Evolutionary conservation across 1,140 invertebrate species (phyloP).

Genomic region (Drosophila hydei): DNA sequence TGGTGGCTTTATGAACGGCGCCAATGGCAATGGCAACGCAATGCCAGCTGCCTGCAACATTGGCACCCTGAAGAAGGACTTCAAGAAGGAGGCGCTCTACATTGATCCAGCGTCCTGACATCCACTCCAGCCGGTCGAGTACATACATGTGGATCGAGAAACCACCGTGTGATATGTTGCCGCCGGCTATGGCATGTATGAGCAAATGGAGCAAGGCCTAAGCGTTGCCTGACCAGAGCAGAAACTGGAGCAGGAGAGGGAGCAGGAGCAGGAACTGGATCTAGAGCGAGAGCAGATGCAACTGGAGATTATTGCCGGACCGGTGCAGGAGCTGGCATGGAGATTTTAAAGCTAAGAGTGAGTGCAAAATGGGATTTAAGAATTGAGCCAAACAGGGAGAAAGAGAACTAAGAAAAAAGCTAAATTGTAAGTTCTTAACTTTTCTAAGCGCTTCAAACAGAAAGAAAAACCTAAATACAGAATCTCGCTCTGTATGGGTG

Average conservation of each 20-base stretch:
- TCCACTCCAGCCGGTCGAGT: slow-evolving; percentile 93
- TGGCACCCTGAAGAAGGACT: slow-evolving; percentile 83
- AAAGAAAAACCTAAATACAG: slow-evolving; percentile 15
- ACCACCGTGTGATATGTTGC: slow-evolving; percentile 90
- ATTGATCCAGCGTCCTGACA: slow-evolving; percentile 90
- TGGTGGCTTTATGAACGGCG: slow-evolving; percentile 82
- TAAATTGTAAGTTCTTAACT: slow-evolving; percentile 64
- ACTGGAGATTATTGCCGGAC: slow-evolving; percentile 22
- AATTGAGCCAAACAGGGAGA: slow-evolving; percentile 46
- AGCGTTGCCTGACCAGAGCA: slow-evolving; percentile 55
- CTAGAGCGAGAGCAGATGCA: slow-evolving; percentile 7
- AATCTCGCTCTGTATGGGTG: neutral
- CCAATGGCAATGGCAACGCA: slow-evolving; percentile 63
- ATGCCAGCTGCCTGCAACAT: slow-evolving; percentile 70
- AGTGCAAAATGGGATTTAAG: slow-evolving; percentile 15
- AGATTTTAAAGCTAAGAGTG: slow-evolving; percentile 60
- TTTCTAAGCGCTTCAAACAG: slow-evolving; percentile 72
- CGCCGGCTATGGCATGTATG: slow-evolving; percentile 70
- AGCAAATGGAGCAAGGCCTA: slow-evolving; percentile 65
- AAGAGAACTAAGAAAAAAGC: slow-evolving; percentile 50
- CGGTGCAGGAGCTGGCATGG: slow-evolving; percentile 64
- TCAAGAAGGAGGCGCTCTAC: slow-evolving; percentile 86
- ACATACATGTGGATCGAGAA: slow-evolving; percentile 94
- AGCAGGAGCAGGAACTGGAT: neutral
- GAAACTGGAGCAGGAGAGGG: slow-evolving; percentile 14